Conservation (phyloP, 2,797 vertebrate genomes). For the Sitta carolinensis region DNA sequence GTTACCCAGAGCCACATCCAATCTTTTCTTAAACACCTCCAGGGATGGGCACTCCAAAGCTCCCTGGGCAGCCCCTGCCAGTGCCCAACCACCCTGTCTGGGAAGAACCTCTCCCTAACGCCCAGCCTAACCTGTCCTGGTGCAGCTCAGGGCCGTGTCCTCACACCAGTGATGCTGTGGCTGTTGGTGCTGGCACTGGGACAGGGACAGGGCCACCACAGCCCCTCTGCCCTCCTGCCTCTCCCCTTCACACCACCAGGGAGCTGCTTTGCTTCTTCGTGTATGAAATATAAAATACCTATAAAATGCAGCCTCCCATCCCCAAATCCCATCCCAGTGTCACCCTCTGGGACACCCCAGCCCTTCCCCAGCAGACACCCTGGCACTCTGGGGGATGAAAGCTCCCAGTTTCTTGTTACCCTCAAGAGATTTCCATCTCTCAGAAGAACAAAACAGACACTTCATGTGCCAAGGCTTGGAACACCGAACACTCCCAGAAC, state of each 20-base stretch:
- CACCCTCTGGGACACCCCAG: background rate
- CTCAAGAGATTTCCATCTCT: background rate
- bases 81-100: background rate
- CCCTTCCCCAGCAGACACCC: background rate
- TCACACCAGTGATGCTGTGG: fast-evolving
- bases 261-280: background rate
- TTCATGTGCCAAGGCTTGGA: background rate
- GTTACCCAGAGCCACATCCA: background rate
- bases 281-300: background rate
- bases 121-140: background rate
- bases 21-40: background rate
- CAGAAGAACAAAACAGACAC: background rate
- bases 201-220: background rate
- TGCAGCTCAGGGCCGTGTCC: background rate
- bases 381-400: background rate
- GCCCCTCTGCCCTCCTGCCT: background rate
- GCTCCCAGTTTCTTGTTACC: background rate
- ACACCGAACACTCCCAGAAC: background rate
- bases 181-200: background rate
- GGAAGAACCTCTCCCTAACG: background rate
- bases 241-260: no score
- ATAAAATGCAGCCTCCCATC: background rate
- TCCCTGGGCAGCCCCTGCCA: background rate
- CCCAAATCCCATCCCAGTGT: background rate
- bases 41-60: background rate